phyloP scores from a whole-genome alignment of 2,113 vertebrate species.

The Verasper variegatus region DNA sequence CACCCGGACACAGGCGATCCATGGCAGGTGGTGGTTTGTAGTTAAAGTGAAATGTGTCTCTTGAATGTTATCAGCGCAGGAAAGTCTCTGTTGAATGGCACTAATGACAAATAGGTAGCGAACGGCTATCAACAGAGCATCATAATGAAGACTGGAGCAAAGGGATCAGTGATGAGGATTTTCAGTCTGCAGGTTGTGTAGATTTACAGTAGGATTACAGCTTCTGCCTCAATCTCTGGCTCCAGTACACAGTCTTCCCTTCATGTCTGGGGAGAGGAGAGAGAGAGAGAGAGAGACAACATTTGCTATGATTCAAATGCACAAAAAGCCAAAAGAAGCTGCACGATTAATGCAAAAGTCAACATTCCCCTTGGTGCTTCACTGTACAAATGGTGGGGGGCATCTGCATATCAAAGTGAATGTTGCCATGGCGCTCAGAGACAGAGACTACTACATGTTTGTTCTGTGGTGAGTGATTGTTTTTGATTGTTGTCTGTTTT shows the following conservation, averaged over 20 bases:
- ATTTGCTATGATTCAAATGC: conserved; percentile 24
- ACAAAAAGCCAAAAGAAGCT: conserved; percentile 16
- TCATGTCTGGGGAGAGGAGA: conserved; percentile 80
- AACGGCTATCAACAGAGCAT: conserved; percentile 74
- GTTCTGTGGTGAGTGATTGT: conserved; percentile 53
- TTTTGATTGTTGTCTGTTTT: conserved; percentile 17
- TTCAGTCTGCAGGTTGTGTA: conserved; percentile 39
- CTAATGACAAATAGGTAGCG: not conserved
- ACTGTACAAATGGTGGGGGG: conserved; percentile 52
- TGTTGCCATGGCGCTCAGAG: conserved; percentile 66
- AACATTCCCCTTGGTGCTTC: conserved; percentile 65
- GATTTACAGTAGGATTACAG: conserved; percentile 62
- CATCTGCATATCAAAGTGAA: conserved; percentile 81
- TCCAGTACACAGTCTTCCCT: conserved; percentile 63
- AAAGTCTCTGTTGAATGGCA: not conserved
- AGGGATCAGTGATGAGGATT: conserved; percentile 13
- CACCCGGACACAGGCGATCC: conserved; percentile 79
- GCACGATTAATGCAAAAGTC: conserved; percentile 69
- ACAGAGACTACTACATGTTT: conserved; percentile 49
- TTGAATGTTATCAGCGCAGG: not conserved
- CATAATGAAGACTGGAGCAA: conserved; percentile 29
- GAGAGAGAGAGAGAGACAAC: conserved; percentile 61
- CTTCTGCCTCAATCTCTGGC: conserved; percentile 23
- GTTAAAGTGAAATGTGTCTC: conserved; percentile 2
- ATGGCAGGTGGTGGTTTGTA: conserved; percentile 59